phyloP scores from a whole-genome alignment of 2,113 vertebrate genomes.

The Plectropomus leopardus region DNA sequence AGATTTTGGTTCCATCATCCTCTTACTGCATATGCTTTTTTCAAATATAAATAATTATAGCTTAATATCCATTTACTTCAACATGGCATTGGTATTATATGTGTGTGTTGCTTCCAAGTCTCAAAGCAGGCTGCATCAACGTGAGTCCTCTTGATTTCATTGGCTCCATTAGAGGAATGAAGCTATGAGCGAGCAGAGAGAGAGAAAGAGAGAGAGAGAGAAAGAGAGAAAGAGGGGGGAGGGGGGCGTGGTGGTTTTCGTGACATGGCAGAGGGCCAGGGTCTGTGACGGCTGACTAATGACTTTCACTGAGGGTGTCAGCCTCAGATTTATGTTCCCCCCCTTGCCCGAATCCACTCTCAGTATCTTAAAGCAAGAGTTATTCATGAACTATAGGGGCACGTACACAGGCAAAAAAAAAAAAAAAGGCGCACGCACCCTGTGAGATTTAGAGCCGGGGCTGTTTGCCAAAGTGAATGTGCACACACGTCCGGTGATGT shows the following conservation, averaged over 20 bases:
- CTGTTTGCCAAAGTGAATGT: constrained; percentile 39
- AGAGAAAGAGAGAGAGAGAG: constrained; percentile 13
- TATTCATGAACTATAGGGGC: constrained; percentile 73
- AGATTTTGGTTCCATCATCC: constrained; percentile 33
- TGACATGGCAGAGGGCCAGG: constrained; percentile 75
- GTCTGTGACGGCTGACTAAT: constrained; percentile 82
- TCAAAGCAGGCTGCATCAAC: constrained; percentile 58
- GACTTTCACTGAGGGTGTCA: constrained; percentile 81
- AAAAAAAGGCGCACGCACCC: neutral
- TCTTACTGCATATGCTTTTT: neutral
- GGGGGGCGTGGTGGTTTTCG: constrained; percentile 31
- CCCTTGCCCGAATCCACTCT: constrained; percentile 68
- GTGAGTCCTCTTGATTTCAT: constrained; percentile 67
- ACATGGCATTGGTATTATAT: constrained; percentile 11
- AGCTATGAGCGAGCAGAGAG: constrained; percentile 38
- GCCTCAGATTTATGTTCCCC: constrained; percentile 78
- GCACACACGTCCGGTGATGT: constrained; percentile 32
- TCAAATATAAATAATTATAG: constrained; percentile 22
- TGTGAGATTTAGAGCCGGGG: constrained; percentile 40
- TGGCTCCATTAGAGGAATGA: constrained; percentile 80
- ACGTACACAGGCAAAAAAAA: constrained; percentile 17
- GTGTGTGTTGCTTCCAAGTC: constrained; percentile 5
- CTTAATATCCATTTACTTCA: constrained; percentile 41
- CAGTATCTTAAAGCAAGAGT: constrained; percentile 80
- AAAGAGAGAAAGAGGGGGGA: neutral